Conservation (phyloP, 2,888 invertebrate genomes). For the Aphrophora alni region DNA sequence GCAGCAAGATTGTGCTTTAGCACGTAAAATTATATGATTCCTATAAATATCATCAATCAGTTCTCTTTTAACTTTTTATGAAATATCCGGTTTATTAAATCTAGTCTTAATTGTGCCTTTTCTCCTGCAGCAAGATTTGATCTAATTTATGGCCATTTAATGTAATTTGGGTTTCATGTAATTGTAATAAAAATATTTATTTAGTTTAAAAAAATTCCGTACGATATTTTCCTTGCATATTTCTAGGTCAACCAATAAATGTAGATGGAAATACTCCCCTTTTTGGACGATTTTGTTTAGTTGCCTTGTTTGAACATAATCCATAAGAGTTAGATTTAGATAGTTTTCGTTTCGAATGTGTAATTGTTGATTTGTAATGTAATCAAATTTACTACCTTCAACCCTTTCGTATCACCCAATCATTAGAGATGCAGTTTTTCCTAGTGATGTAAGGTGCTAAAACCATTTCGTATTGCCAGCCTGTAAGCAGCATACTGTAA, state of each 20-base stretch:
- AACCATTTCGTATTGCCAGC: neutral
- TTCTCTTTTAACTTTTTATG: no score
- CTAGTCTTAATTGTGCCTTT: no score
- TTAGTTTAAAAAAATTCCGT: no score
- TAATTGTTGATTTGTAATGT: neutral
- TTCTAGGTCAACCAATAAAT: slow-evolving; percentile 17
- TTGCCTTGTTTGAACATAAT: neutral
- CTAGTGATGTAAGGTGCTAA: slow-evolving; percentile 26
- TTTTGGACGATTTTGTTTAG: neutral
- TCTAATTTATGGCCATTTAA: no score
- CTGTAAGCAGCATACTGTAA: slow-evolving; percentile 12
- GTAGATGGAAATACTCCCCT: slow-evolving; percentile 15
- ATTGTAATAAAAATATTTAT: no score
- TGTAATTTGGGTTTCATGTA: no score
- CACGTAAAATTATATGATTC: no score
- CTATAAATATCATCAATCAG: no score
- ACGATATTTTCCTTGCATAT: slow-evolving; percentile 22
- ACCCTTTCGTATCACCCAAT: slow-evolving; percentile 7
- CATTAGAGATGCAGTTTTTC: slow-evolving; percentile 25
- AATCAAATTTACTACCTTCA: slow-evolving; percentile 22
- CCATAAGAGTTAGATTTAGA: slow-evolving; percentile 6
- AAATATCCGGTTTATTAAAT: no score
- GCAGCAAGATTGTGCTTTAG: no score
- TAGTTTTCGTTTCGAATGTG: slow-evolving; percentile 23
- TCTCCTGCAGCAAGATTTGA: no score